Conservation (phyloP, 2,888 invertebrate genomes). For the Drosophila nr. perissopoda region DNA sequence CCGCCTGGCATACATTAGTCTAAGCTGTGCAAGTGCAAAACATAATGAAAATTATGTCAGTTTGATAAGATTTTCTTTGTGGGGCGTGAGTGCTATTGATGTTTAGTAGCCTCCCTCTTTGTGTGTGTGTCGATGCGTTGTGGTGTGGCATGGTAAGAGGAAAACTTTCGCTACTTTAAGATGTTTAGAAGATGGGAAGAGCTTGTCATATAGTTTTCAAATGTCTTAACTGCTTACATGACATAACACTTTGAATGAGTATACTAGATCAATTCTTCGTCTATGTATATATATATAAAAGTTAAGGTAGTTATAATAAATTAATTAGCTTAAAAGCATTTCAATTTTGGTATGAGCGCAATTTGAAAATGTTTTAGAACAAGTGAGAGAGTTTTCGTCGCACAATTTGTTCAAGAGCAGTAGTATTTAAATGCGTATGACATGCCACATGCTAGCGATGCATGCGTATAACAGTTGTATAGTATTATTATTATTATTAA, state of each 20-base stretch:
- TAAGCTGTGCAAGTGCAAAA: conserved; percentile 74
- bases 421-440: no score
- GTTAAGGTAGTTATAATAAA: not conserved
- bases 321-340: not conserved
- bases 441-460: no score
- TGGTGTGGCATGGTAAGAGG: conserved; percentile 31
- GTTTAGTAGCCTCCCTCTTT: conserved; percentile 9
- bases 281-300: not conserved
- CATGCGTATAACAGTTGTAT: no score
- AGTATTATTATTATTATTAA: no score
- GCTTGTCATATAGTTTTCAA: not conserved
- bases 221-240: not conserved
- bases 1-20: conserved; percentile 57
- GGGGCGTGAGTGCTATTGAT: conserved; percentile 44
- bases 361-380: not conserved
- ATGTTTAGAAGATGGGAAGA: not conserved
- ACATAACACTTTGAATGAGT: not conserved
- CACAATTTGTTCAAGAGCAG: not conserved
- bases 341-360: not conserved
- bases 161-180: conserved; percentile 56
- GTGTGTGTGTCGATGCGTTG: not conserved
- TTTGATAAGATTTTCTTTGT: conserved; percentile 70
- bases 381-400: not conserved
- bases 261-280: not conserved
- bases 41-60: conserved; percentile 79